phyloP scores from a whole-genome alignment of 2,888 invertebrate genomes.

The Trachelus stipa region DNA sequence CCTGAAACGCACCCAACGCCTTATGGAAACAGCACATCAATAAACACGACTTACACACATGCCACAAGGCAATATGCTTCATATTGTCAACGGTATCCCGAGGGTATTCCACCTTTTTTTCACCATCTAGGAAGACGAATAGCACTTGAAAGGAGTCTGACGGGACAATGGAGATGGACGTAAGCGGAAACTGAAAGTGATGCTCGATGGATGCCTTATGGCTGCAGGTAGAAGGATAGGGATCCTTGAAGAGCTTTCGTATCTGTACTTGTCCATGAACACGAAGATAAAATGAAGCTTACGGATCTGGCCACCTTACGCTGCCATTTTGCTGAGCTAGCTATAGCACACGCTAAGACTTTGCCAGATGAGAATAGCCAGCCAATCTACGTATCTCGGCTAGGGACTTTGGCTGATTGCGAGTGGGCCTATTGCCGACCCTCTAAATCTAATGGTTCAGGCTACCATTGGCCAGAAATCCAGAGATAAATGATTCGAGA shows the following conservation, averaged over 20 bases:
- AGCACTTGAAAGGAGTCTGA: background rate
- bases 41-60: background rate
- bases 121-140: background rate
- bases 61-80: background rate
- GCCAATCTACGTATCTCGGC: background rate
- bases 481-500: background rate
- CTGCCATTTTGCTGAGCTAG: background rate
- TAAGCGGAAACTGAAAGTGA: background rate
- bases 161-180: background rate
- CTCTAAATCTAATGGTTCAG: background rate
- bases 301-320: background rate
- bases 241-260: background rate
- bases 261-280: conserved; percentile 3
- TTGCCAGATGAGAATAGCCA: background rate
- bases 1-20: background rate
- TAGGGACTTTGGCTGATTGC: background rate
- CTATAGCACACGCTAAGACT: background rate
- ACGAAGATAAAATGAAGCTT: background rate
- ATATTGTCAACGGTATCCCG: background rate
- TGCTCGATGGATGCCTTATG: conserved; percentile 2
- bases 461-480: background rate
- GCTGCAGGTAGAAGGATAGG: background rate
- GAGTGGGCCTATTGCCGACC: background rate
- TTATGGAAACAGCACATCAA: background rate
- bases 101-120: background rate